These are phyloP conservation scores for Ptychodera flava DNA, from an alignment of 35 echinoderm and acorn worm genomes.

Conservation along the genomic window DNA sequence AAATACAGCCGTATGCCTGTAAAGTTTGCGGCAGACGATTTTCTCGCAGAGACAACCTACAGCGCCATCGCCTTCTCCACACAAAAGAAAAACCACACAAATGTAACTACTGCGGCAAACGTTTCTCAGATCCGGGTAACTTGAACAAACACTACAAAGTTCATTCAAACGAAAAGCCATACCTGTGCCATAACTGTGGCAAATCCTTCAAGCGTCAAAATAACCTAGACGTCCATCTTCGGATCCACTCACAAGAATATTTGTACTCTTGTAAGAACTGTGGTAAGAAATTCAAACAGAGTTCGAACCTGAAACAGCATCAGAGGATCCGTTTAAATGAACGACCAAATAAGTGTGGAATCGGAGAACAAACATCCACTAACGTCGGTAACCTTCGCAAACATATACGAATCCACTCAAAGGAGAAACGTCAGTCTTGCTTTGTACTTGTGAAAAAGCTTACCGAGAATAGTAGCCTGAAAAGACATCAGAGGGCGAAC, in stretches of 20 bases:
- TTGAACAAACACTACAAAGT: conserved; percentile 56
- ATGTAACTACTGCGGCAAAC: conserved; percentile 46
- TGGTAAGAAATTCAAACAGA: conserved; percentile 20
- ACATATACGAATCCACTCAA: not conserved
- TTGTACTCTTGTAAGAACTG: conserved; percentile 28
- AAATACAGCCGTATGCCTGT: conserved; percentile 42
- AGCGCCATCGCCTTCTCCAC: conserved; percentile 48
- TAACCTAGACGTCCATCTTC: conserved; percentile 30
- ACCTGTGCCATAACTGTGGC: conserved; percentile 58
- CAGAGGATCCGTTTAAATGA: conserved; percentile 16
- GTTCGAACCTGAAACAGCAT: conserved; percentile 18
- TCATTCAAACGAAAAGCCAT: conserved; percentile 58
- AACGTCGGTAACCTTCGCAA: not conserved
- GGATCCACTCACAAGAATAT: conserved; percentile 41
- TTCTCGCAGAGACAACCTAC: conserved; percentile 3
- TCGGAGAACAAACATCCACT: conserved; percentile 7
- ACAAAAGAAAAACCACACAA: conserved; percentile 73
- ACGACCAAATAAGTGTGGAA: conserved; percentile 19
- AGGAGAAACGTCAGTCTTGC: too few species aligned
- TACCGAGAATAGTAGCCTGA: too few species aligned
- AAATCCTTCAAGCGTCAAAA: conserved; percentile 34
- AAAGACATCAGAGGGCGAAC: too few species aligned
- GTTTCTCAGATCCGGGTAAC: conserved; percentile 28
- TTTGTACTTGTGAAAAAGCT: too few species aligned
- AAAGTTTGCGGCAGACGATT: conserved; percentile 54